Evolutionary conservation across 2,888 invertebrate genomes (phyloP).

Genomic region (Standfussiana lucernea): DNA sequence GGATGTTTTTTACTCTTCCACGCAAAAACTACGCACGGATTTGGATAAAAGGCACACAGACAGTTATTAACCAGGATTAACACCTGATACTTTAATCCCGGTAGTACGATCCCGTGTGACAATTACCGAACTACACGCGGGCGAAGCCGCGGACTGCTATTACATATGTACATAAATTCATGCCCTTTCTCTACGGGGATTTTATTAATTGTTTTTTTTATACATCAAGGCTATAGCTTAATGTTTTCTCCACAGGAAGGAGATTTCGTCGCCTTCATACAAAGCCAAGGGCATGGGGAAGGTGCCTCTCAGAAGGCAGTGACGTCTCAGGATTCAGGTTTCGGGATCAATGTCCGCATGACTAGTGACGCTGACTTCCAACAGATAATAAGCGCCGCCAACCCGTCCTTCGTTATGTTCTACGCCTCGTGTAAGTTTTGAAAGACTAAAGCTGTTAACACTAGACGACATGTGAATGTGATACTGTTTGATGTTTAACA

Average conservation of each 20-base stretch:
- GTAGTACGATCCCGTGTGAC: too few relatives aligned
- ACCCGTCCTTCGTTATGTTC: constrained; percentile 94
- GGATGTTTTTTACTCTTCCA: too few relatives aligned
- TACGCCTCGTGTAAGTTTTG: constrained; percentile 93
- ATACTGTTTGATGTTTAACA: not conserved
- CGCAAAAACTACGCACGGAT: too few relatives aligned
- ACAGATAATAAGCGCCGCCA: constrained; percentile 88
- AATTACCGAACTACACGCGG: too few relatives aligned
- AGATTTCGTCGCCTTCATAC: constrained; percentile 93
- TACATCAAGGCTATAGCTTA: not conserved
- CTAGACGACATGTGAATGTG: not conserved
- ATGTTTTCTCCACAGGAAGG: constrained; percentile 86
- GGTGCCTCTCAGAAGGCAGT: constrained; percentile 67
- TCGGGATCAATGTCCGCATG: constrained; percentile 85
- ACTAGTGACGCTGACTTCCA: constrained; percentile 92
- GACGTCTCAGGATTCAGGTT: constrained; percentile 82
- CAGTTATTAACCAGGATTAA: too few relatives aligned
- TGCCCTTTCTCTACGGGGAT: not conserved
- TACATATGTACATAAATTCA: too few relatives aligned
- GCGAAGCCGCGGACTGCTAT: too few relatives aligned
- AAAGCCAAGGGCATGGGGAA: constrained; percentile 75
- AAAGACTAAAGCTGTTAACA: not conserved
- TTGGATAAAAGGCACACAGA: too few relatives aligned
- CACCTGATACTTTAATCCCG: too few relatives aligned
- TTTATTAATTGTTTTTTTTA: not conserved